Percentiles rank a stretch among this genome's conserved stretches.
phyloP scores from a whole-genome alignment of 2,113 vertebrate species.

The Beaufortia kweichowensis region DNA sequence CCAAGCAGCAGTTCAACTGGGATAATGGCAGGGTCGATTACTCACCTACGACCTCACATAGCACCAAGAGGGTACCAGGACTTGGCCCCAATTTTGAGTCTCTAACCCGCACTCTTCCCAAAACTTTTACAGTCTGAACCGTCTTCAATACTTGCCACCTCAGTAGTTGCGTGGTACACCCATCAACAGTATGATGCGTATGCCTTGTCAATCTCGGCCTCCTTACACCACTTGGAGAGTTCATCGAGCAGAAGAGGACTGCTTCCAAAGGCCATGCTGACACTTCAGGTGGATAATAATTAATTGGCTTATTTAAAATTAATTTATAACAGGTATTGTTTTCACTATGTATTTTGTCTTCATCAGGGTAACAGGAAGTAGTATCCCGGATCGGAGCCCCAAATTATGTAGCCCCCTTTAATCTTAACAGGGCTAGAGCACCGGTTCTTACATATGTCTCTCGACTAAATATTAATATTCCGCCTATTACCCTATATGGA shows the following conservation, averaged over 20 bases:
- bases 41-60: background rate
- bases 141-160: background rate
- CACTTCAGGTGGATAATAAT: background rate
- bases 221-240: constrained; percentile 3
- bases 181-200: background rate
- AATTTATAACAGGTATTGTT: background rate
- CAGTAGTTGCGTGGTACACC: background rate
- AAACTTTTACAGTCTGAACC: background rate
- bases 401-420: too few relatives aligned
- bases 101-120: background rate
- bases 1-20: too few relatives aligned
- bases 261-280: background rate
- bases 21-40: too few relatives aligned
- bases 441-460: too few relatives aligned
- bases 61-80: background rate
- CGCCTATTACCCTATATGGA: too few relatives aligned
- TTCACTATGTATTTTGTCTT: background rate
- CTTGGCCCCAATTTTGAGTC: background rate
- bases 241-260: background rate
- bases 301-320: background rate
- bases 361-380: background rate
- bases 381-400: too few relatives aligned
- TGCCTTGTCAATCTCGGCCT: background rate
- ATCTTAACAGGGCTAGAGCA: too few relatives aligned
- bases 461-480: too few relatives aligned